Conservation (phyloP, 1,140 invertebrate genomes). For the Leptinotarsa lineolata region DNA sequence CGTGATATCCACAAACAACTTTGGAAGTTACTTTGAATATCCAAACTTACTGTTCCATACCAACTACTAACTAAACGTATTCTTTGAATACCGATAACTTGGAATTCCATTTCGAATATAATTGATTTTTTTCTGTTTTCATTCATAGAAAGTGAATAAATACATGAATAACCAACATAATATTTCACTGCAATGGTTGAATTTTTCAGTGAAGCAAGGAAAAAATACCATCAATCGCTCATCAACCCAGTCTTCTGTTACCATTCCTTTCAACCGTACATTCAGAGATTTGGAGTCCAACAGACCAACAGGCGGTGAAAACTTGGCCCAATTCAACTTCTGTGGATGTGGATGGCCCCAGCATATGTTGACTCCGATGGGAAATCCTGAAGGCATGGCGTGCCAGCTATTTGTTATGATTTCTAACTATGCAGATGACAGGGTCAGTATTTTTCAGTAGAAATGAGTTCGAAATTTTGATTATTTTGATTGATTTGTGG, state of each 20-base stretch:
- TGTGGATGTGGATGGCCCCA: slow-evolving; percentile 89
- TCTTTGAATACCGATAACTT: no score
- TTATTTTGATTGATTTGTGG: no score
- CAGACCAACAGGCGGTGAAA: slow-evolving; percentile 59
- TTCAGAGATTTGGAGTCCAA: slow-evolving; percentile 66
- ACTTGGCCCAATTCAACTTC: slow-evolving; percentile 70
- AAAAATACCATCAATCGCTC: slow-evolving; percentile 65
- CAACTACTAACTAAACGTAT: no score
- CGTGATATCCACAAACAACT: no score
- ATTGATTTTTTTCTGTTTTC: no score
- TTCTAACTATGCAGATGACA: slow-evolving; percentile 73
- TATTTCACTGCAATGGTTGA: no score
- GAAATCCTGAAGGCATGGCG: slow-evolving; percentile 67
- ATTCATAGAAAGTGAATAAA: no score
- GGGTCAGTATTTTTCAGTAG: slow-evolving; percentile 57
- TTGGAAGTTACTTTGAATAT: no score
- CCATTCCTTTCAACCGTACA: slow-evolving; percentile 73
- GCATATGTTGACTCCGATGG: slow-evolving; percentile 80
- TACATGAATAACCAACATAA: no score
- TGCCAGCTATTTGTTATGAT: slow-evolving; percentile 82
- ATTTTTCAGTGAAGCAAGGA: slow-evolving; percentile 65
- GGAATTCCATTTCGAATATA: no score
- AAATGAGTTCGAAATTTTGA: no score
- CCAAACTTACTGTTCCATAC: no score
- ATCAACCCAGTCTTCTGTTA: slow-evolving; percentile 71